These are phyloP conservation scores for Leptodirus hochenwartii DNA, from an alignment of 2,888 invertebrate genomes.

Conservation along the genomic window DNA sequence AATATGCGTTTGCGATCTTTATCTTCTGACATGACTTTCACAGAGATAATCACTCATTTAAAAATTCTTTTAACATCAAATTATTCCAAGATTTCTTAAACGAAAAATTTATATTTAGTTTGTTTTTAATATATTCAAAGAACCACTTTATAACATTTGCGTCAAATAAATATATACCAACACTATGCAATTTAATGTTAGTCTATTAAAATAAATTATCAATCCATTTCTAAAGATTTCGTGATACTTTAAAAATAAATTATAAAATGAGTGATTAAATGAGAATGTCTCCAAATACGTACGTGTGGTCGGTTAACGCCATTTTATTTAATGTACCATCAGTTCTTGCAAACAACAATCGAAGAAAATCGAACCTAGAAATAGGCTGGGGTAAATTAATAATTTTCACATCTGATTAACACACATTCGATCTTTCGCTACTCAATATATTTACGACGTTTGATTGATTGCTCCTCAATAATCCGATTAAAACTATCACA, in stretches of 20 bases:
- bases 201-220: too few species aligned
- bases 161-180: constrained; percentile 6
- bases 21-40: too few species aligned
- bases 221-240: too few species aligned
- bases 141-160: constrained; percentile 7
- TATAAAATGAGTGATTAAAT: constrained; percentile 16
- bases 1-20: too few species aligned
- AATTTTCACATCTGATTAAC: constrained; percentile 33
- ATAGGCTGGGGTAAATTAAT: constrained; percentile 44
- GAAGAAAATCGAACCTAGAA: constrained; percentile 36
- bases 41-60: too few species aligned
- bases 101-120: too few species aligned
- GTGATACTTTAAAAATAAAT: too few species aligned
- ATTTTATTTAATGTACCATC: constrained; percentile 17
- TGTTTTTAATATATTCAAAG: constrained; percentile 14
- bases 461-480: too few species aligned
- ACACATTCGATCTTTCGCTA: constrained; percentile 22
- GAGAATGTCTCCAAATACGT: constrained; percentile 29
- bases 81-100: too few species aligned
- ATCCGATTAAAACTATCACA: too few species aligned
- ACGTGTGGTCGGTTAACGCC: constrained; percentile 25
- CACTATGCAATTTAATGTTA: constrained; percentile 1
- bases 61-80: too few species aligned
- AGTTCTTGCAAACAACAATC: constrained; percentile 25
- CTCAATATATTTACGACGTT: constrained; percentile 8